A percentile compares a stretch with the other conserved stretches of the same genome.
phyloP scores from a whole-genome alignment of 2,888 invertebrate species.

The Marronus borbonicus region DNA sequence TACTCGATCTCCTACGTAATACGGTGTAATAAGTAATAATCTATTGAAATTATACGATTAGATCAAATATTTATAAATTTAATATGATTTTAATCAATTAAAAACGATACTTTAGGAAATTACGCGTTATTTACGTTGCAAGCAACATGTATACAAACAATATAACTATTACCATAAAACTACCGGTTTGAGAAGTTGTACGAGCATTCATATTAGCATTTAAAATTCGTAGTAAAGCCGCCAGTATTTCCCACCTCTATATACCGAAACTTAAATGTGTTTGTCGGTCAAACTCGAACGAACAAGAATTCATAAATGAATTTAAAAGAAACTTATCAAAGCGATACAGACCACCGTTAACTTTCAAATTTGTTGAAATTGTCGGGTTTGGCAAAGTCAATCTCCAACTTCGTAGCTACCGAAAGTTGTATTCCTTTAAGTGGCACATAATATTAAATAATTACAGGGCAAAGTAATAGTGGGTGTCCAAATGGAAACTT shows the following conservation, averaged over 20 bases:
- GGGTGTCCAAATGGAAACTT: too few relatives aligned
- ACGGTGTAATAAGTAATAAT: not conserved
- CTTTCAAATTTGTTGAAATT: too few relatives aligned
- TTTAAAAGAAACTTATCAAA: not conserved
- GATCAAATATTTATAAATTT: not conserved
- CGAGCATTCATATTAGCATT: not conserved
- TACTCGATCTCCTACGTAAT: not conserved
- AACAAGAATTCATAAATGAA: not conserved
- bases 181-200: not conserved
- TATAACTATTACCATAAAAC: not conserved
- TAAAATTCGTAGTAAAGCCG: slow-evolving; percentile 26
- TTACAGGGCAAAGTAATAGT: too few relatives aligned
- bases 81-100: not conserved
- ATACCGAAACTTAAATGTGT: not conserved
- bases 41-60: not conserved
- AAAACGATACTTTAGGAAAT: not conserved
- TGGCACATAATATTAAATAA: too few relatives aligned
- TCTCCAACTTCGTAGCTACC: too few relatives aligned
- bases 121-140: not conserved
- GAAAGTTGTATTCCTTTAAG: too few relatives aligned
- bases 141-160: not conserved
- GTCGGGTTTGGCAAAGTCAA: too few relatives aligned
- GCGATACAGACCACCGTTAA: not conserved
- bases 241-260: slow-evolving; percentile 3
- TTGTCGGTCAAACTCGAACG: not conserved